phyloP scores from a whole-genome alignment of 2,797 vertebrate species.

The Sarcoramphus papa region DNA sequence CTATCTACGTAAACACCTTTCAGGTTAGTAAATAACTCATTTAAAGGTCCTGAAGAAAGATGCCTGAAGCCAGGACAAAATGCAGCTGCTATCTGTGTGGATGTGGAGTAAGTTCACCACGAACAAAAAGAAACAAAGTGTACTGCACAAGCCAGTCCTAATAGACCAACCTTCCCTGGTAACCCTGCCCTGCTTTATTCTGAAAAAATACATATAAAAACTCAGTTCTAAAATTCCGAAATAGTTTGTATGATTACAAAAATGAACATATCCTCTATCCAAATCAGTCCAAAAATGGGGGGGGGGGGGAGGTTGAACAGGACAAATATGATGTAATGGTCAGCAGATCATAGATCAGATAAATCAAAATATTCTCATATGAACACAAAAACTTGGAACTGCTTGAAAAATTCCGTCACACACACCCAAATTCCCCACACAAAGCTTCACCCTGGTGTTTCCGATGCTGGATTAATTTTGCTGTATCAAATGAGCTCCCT shows the following conservation, averaged over 20 bases:
- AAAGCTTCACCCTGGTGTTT: background rate
- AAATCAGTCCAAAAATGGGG: background rate
- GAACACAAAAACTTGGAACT: background rate
- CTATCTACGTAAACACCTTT: background rate
- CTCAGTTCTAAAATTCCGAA: background rate
- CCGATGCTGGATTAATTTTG: background rate
- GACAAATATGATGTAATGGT: background rate
- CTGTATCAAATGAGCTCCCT: background rate
- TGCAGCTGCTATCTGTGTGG: background rate
- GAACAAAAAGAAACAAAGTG: background rate
- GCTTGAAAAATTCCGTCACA: background rate
- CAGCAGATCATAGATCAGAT: background rate
- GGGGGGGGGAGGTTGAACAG: background rate
- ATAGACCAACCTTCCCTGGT: rapidly evolving
- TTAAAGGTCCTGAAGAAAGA: background rate
- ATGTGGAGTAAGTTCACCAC: background rate
- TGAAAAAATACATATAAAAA: background rate
- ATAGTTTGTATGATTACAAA: background rate
- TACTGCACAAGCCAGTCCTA: background rate
- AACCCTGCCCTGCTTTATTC: background rate
- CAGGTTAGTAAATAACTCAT: background rate
- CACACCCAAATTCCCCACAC: background rate
- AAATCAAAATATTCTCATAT: background rate
- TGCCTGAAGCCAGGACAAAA: background rate
- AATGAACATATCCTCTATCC: background rate